Conservation (phyloP, 30 jellyfish, hydroid and myxozoan species). For the Turritopsis rubra region DNA sequence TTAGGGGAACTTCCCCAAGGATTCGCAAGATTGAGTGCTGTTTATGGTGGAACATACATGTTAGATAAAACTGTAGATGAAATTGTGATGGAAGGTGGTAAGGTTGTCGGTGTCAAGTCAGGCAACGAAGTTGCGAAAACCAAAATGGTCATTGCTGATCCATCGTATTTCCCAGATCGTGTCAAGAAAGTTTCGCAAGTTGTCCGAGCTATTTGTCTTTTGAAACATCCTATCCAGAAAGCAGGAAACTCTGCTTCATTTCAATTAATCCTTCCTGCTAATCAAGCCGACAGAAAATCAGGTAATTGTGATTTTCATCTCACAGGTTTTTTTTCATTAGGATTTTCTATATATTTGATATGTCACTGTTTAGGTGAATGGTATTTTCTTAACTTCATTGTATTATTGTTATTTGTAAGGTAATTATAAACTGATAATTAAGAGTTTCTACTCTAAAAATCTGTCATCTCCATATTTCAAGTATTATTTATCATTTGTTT, state of each 20-base stretch:
- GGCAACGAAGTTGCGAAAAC: conserved; percentile 86
- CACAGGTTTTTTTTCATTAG: neutral
- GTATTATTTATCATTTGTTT: too few relatives aligned
- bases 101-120: conserved; percentile 80
- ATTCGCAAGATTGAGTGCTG: conserved; percentile 98
- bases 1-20: conserved; percentile 99
- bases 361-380: too few relatives aligned
- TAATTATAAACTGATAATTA: too few relatives aligned
- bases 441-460: too few relatives aligned
- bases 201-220: conserved; percentile 92
- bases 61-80: conserved; percentile 77
- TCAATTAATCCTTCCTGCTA: conserved; percentile 93
- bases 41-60: conserved; percentile 99
- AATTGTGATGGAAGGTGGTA: conserved; percentile 85
- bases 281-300: conserved; percentile 85
- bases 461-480: too few relatives aligned
- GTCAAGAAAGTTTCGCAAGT: conserved; percentile 94
- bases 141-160: conserved; percentile 97
- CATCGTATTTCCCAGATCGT: conserved; percentile 82
- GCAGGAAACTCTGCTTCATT: conserved; percentile 64
- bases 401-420: too few relatives aligned
- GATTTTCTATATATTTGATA: too few relatives aligned
- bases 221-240: conserved; percentile 88
- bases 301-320: too few relatives aligned
- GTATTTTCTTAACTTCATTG: too few relatives aligned